These are phyloP conservation scores for Diplodus puntazzo DNA, from an alignment of 2,797 vertebrate genomes.

Conservation along the genomic window DNA sequence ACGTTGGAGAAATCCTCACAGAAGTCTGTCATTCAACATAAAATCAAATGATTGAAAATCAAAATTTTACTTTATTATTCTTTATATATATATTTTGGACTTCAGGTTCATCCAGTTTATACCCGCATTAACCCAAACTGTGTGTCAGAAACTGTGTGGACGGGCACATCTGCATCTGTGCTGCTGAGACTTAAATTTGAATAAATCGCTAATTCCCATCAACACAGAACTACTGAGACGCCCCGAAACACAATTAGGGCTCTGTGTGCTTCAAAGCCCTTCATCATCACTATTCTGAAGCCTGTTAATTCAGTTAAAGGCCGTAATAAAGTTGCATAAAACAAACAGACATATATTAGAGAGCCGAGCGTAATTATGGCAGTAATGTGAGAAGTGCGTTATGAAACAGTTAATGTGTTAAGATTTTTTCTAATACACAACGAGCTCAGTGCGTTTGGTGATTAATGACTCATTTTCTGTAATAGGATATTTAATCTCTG, in stretches of 20 bases:
- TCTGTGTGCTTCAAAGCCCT: slow-evolving; percentile 43
- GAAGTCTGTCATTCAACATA: slow-evolving; percentile 24
- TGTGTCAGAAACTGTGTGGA: slow-evolving; percentile 4
- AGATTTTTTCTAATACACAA: slow-evolving; percentile 8
- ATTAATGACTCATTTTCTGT: slow-evolving; percentile 27
- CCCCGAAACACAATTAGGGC: slow-evolving; percentile 46
- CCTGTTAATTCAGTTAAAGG: slow-evolving; percentile 47
- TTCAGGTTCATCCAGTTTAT: background rate
- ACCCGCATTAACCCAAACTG: background rate
- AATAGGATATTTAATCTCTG: slow-evolving; percentile 15
- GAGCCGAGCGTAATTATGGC: slow-evolving; percentile 7
- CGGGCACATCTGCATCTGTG: slow-evolving; percentile 18
- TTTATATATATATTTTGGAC: background rate
- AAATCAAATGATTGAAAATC: background rate
- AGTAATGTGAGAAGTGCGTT: slow-evolving; percentile 27
- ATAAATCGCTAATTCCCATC: slow-evolving; percentile 34
- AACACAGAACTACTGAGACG: slow-evolving; percentile 23
- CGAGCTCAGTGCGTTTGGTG: slow-evolving; percentile 20
- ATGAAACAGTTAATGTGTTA: slow-evolving; percentile 23
- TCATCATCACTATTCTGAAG: slow-evolving; percentile 40
- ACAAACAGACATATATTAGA: slow-evolving; percentile 34
- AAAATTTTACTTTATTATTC: background rate
- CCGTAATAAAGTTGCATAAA: slow-evolving; percentile 47
- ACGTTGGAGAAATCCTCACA: slow-evolving; percentile 51
- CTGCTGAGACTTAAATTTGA: slow-evolving; percentile 29